phyloP scores from a whole-genome alignment of 2,797 vertebrate genomes.

The Esox masquinongy region DNA sequence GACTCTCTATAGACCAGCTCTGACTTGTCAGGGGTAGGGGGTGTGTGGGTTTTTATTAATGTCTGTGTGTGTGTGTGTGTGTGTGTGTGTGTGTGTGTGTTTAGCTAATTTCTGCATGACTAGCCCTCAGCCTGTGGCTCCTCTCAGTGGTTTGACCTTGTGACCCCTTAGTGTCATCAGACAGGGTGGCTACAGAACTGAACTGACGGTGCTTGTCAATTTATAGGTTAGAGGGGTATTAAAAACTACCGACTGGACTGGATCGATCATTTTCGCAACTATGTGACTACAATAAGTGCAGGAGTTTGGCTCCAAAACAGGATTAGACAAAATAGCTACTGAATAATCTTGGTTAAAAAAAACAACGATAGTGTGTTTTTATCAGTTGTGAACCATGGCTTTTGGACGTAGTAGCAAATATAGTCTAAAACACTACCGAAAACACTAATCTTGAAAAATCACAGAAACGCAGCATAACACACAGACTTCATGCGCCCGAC shows the following conservation, averaged over 20 bases:
- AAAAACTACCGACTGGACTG: background rate
- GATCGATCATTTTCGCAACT: background rate
- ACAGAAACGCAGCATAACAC: no score
- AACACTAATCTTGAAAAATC: no score
- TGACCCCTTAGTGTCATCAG: conserved; percentile 79
- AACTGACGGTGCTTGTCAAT: conserved; percentile 29
- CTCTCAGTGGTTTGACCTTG: conserved; percentile 79
- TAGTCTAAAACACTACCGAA: no score
- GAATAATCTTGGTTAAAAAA: no score
- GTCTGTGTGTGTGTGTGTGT: conserved; percentile 28
- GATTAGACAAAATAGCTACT: no score
- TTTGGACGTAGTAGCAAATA: no score
- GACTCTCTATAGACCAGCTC: conserved; percentile 51
- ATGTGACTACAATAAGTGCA: no score
- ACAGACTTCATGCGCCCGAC: no score
- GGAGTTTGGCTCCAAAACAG: no score
- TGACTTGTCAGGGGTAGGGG: conserved; percentile 39
- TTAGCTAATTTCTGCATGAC: conserved; percentile 78
- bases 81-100: conserved; percentile 31
- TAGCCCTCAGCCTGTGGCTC: conserved; percentile 69
- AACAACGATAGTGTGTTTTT: no score
- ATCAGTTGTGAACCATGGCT: no score
- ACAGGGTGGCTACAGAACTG: conserved; percentile 68
- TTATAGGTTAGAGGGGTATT: conserved; percentile 23
- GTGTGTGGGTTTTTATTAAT: conserved; percentile 21